phyloP scores from a whole-genome alignment of 2,797 vertebrate species.

The Masticophis lateralis region DNA sequence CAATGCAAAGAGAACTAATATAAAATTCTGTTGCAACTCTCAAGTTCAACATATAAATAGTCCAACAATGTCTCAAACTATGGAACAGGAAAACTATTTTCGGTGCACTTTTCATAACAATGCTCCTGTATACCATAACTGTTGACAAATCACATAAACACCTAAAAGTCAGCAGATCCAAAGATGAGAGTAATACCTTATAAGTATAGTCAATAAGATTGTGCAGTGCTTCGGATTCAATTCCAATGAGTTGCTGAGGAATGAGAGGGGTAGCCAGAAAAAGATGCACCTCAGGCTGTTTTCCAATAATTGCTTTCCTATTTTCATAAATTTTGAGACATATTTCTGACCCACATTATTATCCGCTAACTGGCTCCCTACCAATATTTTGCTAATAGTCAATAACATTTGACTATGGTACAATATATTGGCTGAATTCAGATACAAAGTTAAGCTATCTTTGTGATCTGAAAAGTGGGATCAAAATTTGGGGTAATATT shows the following conservation, averaged over 20 bases:
- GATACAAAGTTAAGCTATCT: not conserved
- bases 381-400: not conserved
- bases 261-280: not conserved
- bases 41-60: not conserved
- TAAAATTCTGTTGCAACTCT: not conserved
- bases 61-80: not conserved
- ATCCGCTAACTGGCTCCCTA: not conserved
- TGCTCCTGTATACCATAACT: slow-evolving; percentile 28
- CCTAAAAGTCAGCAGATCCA: slow-evolving; percentile 53
- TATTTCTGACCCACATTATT: not conserved
- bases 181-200: slow-evolving; percentile 48
- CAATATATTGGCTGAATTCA: not conserved
- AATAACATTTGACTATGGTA: not conserved
- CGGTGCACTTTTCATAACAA: slow-evolving; percentile 41
- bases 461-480: not conserved
- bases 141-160: slow-evolving; percentile 53
- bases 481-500: not conserved
- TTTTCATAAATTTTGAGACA: not conserved
- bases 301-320: not conserved
- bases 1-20: slow-evolving; percentile 15
- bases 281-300: not conserved
- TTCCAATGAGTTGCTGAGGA: not conserved
- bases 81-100: slow-evolving; percentile 31
- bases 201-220: slow-evolving; percentile 38
- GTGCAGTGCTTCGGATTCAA: not conserved